phyloP scores from a whole-genome alignment of 2,797 vertebrate species.

The Pterois miles region DNA sequence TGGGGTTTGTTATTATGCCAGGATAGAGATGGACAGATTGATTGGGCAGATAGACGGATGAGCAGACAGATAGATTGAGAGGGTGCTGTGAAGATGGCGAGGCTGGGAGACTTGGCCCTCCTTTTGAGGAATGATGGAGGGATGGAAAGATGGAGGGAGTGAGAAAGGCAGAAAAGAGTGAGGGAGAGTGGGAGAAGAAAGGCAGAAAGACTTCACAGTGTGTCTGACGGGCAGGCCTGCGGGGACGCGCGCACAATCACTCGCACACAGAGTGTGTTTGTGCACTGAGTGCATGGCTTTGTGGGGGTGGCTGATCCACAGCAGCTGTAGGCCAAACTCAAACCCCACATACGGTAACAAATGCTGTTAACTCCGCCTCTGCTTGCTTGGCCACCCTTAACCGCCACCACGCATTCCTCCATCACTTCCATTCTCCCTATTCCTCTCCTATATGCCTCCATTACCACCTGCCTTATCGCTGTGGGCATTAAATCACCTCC shows the following conservation, averaged over 20 bases:
- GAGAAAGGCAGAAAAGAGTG: constrained; percentile 19
- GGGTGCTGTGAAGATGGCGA: constrained; percentile 45
- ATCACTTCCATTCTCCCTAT: constrained; percentile 40
- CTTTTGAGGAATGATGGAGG: constrained; percentile 32
- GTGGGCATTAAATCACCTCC: constrained; percentile 78
- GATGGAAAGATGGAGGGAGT: constrained; percentile 36
- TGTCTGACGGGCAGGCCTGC: constrained; percentile 74
- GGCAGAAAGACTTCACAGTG: constrained; percentile 70
- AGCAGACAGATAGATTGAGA: constrained; percentile 52
- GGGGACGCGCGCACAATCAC: constrained; percentile 41
- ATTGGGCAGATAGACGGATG: constrained; percentile 52
- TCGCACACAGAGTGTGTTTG: constrained; percentile 42
- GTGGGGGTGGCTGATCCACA: constrained; percentile 67
- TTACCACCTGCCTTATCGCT: constrained; percentile 73
- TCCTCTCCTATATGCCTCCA: constrained; percentile 55
- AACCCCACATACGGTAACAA: constrained; percentile 60
- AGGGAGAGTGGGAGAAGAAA: constrained; percentile 63
- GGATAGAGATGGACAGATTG: constrained; percentile 56
- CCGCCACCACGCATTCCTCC: constrained; percentile 35
- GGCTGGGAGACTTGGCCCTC: constrained; percentile 36
- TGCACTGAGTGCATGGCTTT: constrained; percentile 35
- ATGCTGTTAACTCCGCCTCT: constrained; percentile 68
- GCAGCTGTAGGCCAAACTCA: constrained; percentile 68
- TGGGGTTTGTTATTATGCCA: constrained; percentile 49
- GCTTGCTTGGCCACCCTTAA: constrained; percentile 37